Evolutionary conservation across 2,797 vertebrate species (phyloP), one percentile per base, ranked within the genome.

Genomic region (Betta splendens): DNA sequence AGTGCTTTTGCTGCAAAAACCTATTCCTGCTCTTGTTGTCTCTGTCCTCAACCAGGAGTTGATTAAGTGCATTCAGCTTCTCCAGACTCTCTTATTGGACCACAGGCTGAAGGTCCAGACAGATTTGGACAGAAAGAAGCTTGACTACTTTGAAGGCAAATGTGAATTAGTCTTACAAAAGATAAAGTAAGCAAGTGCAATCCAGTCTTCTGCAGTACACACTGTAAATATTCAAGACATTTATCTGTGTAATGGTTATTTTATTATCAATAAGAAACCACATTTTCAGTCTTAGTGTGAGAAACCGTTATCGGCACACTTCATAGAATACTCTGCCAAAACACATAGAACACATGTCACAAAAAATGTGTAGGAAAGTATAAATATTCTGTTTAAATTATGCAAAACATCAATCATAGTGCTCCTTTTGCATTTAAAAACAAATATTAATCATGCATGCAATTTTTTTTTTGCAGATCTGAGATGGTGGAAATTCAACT

Each of bases 121-220:
- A 1, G 89, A 95, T n/a, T 51, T 95, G 9, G 94, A 96, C 71
- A 54, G 38, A 9, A 92, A 92, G 69, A 94, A 92, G 56, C 76
- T 93, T 2, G 90, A 93, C 31, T 97, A 97, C 80, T 82, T 95
- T 64, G 93, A 95, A 69, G 86, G 90, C 35, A 96, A 96, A 86
- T 94, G 92, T 80, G 92, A 89, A 43, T 89, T 95, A 43, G 88
- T 93, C 74, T 79, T 93, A 48, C 91, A 95, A 56, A 96, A 94
- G 80, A 88, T 96, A 56, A 89, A 92, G 95, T 96, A 78, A 74
- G 70, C 11, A 0, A 0, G 16, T 46, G 51, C 47, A 33, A 18
- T 0, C 37, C 2, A 3, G 50, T 54, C 22, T 10, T 10, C 4
- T 12, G 5, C 25, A 35, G 29, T 31, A 31, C 29, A 31, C 28